Conservation (phyloP, 2,113 vertebrate genomes). For the Glareola pratincola region DNA sequence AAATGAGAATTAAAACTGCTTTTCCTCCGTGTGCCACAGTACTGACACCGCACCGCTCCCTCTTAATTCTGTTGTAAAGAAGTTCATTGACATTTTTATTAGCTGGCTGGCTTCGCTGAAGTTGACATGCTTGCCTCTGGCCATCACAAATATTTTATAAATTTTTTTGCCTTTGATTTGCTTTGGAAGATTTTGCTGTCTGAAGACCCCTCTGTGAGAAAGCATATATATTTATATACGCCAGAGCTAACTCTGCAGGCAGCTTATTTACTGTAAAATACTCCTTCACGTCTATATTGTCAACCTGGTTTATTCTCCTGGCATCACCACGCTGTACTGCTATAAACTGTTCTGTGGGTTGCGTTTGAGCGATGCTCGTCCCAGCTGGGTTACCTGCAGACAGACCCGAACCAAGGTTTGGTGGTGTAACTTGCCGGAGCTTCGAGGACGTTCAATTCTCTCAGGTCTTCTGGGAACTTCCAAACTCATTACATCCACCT, state of each 20-base stretch:
- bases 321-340: background rate
- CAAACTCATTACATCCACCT: background rate
- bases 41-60: background rate
- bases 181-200: background rate
- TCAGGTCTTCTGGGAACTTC: background rate
- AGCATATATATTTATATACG: background rate
- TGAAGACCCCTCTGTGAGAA: background rate
- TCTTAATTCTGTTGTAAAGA: slow-evolving; percentile 14
- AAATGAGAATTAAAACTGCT: background rate
- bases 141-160: background rate
- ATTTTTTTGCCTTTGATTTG: background rate
- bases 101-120: background rate
- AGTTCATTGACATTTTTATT: slow-evolving; percentile 60
- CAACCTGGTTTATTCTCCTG: background rate
- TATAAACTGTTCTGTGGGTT: background rate
- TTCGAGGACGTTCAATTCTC: background rate
- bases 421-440: background rate
- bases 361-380: background rate
- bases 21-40: background rate
- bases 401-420: fast-evolving
- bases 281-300: background rate
- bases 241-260: background rate
- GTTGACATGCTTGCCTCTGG: slow-evolving; percentile 7
- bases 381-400: background rate
- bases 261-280: background rate